Conservation (phyloP, 2,797 vertebrate species). For the Apodemus agrarius region DNA sequence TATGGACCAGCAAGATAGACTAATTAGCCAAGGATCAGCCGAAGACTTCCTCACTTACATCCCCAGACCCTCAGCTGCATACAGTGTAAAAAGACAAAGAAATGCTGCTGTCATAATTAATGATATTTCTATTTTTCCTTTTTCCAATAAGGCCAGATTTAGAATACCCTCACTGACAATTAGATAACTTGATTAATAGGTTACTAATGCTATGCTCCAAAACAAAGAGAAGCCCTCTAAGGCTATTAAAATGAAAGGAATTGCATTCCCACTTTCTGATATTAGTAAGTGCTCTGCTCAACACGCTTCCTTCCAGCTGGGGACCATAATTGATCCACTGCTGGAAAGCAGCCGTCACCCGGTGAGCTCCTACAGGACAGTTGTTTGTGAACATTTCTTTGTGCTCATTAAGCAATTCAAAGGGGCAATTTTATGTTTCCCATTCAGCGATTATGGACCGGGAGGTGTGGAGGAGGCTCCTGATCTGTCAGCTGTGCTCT, state of each 20-base stretch:
- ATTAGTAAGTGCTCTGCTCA: neutral
- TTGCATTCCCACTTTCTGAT: conserved; percentile 45
- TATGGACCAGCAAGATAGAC: conserved; percentile 21
- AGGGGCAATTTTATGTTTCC: neutral
- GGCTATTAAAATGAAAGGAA: conserved; percentile 38
- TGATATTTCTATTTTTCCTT: neutral
- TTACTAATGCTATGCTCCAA: neutral
- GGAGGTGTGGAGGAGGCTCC: neutral
- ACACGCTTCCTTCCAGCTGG: neutral
- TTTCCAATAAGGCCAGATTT: conserved; percentile 8
- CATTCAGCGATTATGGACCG: neutral
- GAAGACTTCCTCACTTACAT: neutral
- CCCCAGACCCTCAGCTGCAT: neutral
- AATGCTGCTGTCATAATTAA: neutral
- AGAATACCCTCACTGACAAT: neutral
- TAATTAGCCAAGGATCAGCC: conserved; percentile 23
- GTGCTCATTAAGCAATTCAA: neutral
- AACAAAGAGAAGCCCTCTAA: conserved; percentile 43
- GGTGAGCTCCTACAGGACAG: neutral
- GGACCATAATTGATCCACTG: neutral
- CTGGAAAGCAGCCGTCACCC: neutral
- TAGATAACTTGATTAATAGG: neutral
- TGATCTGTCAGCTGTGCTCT: neutral
- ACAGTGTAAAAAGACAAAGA: neutral
- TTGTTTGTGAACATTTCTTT: neutral